Base-by-base conservation (phyloP, 2,113 vertebrate genomes). In the Sitta europaea region DNA sequence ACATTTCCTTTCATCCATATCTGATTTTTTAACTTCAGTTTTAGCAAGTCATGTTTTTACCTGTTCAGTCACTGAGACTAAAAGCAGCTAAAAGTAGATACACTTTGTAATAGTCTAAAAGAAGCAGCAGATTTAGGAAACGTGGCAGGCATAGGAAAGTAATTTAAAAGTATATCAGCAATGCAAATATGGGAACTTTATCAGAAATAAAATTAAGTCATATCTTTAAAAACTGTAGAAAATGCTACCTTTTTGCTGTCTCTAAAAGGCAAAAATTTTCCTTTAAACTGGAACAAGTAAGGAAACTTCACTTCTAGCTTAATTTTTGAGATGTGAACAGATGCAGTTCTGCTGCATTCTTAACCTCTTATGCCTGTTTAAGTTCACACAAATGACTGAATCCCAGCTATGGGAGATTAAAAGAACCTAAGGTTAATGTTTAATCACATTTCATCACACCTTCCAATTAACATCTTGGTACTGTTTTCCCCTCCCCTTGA, bases 61-160 rank as follows among this genome's bases (percentile, higher is more conserved):
- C 40, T 86, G 29, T 47, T 25, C 40, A 58, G 43, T 35, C 18
- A 54, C 29, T 54, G 33, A 82, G 25, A 45, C 14, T 57, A 66
- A 82, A 93, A 54, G 3, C 16, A 82, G 14, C 16, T 55, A 53
- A 50, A 72, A 67, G 40, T 17, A 57, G 31, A 59, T 19, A n/a
- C 6, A 25, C 6, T 66, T 47, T 33, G 2, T 14, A n/a, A 35
- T 9, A 62, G 14, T 6, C 10, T 90, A 73, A 90, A 82, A 76
- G 38, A 70, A 70, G 17, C 24, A 53, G 20, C 6, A 65, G 28
- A 72, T 58, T 65, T 65, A 58, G 21, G 51, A 76, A 90, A 58
- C 0, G 2, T 36, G 12, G 18, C 1, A 6, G 61, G 23, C 5
- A 21, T 0, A 2, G 35, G 48, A n/a, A 82, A 92, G 36, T 14